Percentiles rank a stretch among this genome's conserved stretches.
These are phyloP conservation scores for Plebejus melissa DNA, from an alignment of 2,888 invertebrate genomes.

Conservation along the genomic window DNA sequence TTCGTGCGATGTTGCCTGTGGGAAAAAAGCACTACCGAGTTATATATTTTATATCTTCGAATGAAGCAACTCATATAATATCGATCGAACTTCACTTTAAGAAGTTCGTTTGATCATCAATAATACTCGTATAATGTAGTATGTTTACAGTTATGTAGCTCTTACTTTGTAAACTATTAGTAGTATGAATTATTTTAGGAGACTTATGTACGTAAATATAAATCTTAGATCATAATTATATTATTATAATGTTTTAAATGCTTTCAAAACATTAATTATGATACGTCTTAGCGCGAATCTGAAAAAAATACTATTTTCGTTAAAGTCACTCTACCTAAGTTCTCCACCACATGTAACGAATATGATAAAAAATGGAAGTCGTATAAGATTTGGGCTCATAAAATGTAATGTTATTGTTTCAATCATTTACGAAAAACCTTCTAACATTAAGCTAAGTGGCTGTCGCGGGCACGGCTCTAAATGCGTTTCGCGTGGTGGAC, in stretches of 20 bases:
- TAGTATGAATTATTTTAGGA: no score
- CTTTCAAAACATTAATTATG: neutral
- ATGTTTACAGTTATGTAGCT: no score
- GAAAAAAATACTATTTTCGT: neutral
- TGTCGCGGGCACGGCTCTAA: neutral
- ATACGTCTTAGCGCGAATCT: neutral
- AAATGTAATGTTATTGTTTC: neutral
- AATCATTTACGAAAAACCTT: neutral
- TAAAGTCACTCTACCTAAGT: neutral
- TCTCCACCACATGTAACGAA: neutral
- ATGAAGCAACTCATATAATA: no score
- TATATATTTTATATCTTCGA: no score
- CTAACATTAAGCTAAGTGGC: conserved; percentile 8
- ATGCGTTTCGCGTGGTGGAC: neutral
- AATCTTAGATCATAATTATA: no score
- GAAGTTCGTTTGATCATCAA: no score
- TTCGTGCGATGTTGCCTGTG: no score
- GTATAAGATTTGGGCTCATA: neutral
- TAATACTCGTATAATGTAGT: no score
- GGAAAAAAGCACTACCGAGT: no score
- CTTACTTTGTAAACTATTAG: no score
- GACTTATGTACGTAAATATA: no score
- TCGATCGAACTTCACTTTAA: no score
- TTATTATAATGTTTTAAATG: neutral
- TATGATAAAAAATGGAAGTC: neutral